Evolutionary conservation across 2,797 vertebrate genomes (phyloP), one percentile per base, ranked within the genome.

Genomic region (Alca torda): DNA sequence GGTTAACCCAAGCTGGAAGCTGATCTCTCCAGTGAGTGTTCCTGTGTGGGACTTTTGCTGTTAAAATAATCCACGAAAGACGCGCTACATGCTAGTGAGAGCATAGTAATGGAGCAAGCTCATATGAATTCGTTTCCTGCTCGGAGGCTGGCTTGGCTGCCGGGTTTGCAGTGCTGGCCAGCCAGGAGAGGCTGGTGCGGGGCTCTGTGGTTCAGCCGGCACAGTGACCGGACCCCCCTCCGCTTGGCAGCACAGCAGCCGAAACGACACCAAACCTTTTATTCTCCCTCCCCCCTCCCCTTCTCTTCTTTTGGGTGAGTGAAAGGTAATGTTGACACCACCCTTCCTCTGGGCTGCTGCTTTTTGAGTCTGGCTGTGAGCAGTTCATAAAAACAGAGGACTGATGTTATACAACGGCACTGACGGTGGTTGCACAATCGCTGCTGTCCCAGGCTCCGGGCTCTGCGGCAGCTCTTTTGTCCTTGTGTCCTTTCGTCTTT

Each of bases 331-430:
- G 74, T 53, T 90, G 95, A 92, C 94, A 90, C 95, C 94, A 95
- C 95, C 94, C 94, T 96, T 96, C 94, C 96, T 94, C 93, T 95
- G 84, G 94, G 95, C 94, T 95, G 88, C 90, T 90, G 90, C 45
- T 95, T 88, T 86, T 35, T 16, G 80, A 60, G 85, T 24, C 89
- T 67, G 83, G 16, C 77, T 79, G 73, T 26, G 94, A 94, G 93
- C 83, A 84, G 80, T 37, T 88, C n/a, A 13, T 87, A 17, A 70
- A 63, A 90, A 26, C 93, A 89, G 81, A 80, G 87, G 65, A 6
- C 56, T 84, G 93, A 2, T 73, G 60, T 95, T 95, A 87, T 84
- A 95, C 93, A 96, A 76, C 82, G 28, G 59, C 25, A 3, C 65
- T 13, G 45, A 24, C 60, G 86, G 91, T n/a, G 6, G 7, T 94